Base-by-base conservation (phyloP, 2,888 invertebrate species). In the Bibio marci region DNA sequence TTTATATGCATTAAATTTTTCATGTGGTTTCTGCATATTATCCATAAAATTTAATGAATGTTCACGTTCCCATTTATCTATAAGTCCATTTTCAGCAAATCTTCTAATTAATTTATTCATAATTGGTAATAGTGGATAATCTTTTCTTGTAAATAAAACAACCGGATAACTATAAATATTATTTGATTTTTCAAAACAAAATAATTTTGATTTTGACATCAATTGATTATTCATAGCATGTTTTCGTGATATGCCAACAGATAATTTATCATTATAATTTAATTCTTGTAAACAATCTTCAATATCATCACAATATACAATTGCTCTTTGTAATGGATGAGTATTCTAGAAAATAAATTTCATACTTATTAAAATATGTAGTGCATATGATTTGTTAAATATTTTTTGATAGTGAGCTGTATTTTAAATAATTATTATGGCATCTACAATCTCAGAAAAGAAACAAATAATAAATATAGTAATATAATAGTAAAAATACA, bases 41-140 rank as follows among this genome's bases (percentile, higher is more conserved):
- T 22, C 22, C 8, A 6, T 8, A 22, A 22, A 22, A 22, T 22
- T 6, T 22, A 22, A 22, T 22, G 5, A 8, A 22, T 22, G 4
- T 11, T 60, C 59, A 0, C 53, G 47, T 2, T 55, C 51, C 61
- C 61, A 62, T 41, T 59, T 60, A 13, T 55, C 51, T 47, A 61
- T 51, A 28, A 59, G 55, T 1, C 61, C 62, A 30, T 58, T 58
- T 38, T 62, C 62, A 14, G 56, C 55, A 3, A 58, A 49, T 14
- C 51, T 46, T 34, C 58, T 54, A 34, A 61, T 57, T 4, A 59
- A 48, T 1, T 51, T 50, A 48, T 62, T 59, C 30, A 62, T 55
- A 42, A 52, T 53, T 18, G 55, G 53, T 41, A 59, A 41, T 13
- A 61, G 41, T 48, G 58, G 59, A 36, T 51, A 55, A 39, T 58